These are phyloP conservation scores for Temnothorax ravouxi DNA, from an alignment of 2,888 invertebrate species.

Conservation along the genomic window DNA sequence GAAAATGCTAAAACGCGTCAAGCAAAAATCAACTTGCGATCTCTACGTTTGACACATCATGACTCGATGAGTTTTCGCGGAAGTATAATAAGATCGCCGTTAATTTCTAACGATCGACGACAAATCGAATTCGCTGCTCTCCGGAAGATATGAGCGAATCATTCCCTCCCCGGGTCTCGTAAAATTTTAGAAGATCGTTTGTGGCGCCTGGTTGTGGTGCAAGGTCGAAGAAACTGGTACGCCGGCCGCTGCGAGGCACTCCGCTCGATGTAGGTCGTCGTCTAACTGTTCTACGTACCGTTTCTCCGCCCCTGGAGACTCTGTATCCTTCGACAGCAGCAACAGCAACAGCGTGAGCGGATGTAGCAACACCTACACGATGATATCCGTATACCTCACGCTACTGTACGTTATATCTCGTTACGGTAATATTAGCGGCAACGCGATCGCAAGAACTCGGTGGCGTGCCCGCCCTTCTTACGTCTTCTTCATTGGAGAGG, in stretches of 20 bases:
- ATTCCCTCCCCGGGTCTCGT: neutral
- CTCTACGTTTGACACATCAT: too few relatives aligned
- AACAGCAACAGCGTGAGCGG: constrained; percentile 13
- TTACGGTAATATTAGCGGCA: constrained; percentile 47
- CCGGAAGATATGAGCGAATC: neutral
- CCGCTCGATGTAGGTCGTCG: constrained; percentile 85
- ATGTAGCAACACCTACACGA: constrained; percentile 30
- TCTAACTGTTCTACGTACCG: constrained; percentile 86
- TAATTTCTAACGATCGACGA: neutral
- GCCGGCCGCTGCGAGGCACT: constrained; percentile 82
- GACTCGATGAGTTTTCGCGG: neutral
- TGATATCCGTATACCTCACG: constrained; percentile 24
- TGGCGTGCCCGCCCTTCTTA: neutral
- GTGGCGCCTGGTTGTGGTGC: constrained; percentile 53
- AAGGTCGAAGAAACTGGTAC: constrained; percentile 84
- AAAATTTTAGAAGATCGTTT: constrained; percentile 28
- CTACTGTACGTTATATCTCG: constrained; percentile 18
- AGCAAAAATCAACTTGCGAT: neutral
- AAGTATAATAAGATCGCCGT: neutral
- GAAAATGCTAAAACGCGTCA: neutral
- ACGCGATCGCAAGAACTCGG: neutral
- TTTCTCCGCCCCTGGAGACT: constrained; percentile 78
- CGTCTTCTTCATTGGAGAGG: neutral
- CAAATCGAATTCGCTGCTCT: neutral
- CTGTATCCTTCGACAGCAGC: constrained; percentile 40